Percentiles rank a stretch among this genome's conserved stretches.
These are phyloP conservation scores for Acrobasis consociella DNA, from an alignment of 2,888 invertebrate genomes.

Conservation along the genomic window DNA sequence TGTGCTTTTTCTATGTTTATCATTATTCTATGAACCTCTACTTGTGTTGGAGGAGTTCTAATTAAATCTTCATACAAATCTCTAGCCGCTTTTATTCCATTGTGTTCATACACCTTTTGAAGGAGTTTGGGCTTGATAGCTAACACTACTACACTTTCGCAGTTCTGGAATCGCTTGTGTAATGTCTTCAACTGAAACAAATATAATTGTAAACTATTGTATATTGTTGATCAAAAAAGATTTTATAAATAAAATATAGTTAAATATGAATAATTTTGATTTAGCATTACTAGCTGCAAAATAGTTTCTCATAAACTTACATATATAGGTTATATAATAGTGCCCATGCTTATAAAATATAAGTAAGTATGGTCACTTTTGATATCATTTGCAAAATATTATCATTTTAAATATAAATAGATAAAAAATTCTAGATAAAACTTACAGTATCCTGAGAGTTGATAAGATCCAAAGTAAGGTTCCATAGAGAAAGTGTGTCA, in stretches of 20 bases:
- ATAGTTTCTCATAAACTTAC: background rate
- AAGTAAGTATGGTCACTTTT: no score
- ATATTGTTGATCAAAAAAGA: no score
- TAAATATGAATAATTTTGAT: background rate
- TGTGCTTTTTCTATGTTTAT: conserved; percentile 77
- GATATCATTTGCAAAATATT: background rate
- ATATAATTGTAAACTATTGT: no score
- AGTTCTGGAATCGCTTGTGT: conserved; percentile 67
- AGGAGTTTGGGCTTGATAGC: conserved; percentile 84
- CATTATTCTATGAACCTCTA: conserved; percentile 85
- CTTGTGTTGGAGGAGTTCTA: conserved; percentile 81
- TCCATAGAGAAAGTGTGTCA: conserved; percentile 63
- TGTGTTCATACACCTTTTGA: conserved; percentile 78
- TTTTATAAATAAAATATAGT: background rate
- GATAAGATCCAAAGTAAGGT: conserved; percentile 60
- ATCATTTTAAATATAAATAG: conserved; percentile 4
- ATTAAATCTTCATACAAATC: conserved; percentile 84
- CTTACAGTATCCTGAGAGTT: conserved; percentile 60
- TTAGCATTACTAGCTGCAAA: background rate
- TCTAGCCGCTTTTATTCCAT: conserved; percentile 83
- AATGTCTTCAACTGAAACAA: conserved; percentile 65
- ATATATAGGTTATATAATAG: no score
- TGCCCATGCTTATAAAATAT: no score
- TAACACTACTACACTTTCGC: conserved; percentile 73
- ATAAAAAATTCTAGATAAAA: conserved; percentile 29